These are phyloP conservation scores for Eupithecia pulchellata DNA, from an alignment of 2,888 invertebrate species.

Conservation along the genomic window DNA sequence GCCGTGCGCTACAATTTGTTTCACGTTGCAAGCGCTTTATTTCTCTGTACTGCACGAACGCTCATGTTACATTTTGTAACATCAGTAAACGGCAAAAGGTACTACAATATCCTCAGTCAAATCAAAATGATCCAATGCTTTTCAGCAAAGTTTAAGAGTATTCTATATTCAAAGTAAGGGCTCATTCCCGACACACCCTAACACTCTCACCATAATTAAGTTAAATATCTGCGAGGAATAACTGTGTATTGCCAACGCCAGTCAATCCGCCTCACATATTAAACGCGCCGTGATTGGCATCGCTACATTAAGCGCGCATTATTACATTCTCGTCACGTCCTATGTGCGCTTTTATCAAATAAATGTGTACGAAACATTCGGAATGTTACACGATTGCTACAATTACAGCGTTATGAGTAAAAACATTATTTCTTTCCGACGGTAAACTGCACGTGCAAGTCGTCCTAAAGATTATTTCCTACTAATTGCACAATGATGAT, in stretches of 20 bases:
- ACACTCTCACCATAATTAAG: constrained; percentile 29
- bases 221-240: constrained; percentile 38
- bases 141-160: not conserved
- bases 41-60: no score
- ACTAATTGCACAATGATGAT: no score
- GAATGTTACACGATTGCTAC: constrained; percentile 70
- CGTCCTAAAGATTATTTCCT: not conserved
- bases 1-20: no score
- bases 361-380: constrained; percentile 70
- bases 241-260: constrained; percentile 37
- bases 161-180: constrained; percentile 2
- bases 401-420: constrained; percentile 51
- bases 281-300: constrained; percentile 71
- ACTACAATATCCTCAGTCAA: not conserved
- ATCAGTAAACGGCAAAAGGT: no score
- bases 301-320: constrained; percentile 62
- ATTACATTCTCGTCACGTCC: constrained; percentile 80
- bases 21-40: no score
- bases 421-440: not conserved
- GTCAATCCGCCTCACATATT: constrained; percentile 57
- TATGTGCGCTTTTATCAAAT: constrained; percentile 74
- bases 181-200: not conserved
- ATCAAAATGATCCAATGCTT: not conserved
- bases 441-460: not conserved
- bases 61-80: no score